Evolutionary conservation across 2,888 invertebrate genomes (phyloP).

Genomic region (Reticulitermes lucifugus): DNA sequence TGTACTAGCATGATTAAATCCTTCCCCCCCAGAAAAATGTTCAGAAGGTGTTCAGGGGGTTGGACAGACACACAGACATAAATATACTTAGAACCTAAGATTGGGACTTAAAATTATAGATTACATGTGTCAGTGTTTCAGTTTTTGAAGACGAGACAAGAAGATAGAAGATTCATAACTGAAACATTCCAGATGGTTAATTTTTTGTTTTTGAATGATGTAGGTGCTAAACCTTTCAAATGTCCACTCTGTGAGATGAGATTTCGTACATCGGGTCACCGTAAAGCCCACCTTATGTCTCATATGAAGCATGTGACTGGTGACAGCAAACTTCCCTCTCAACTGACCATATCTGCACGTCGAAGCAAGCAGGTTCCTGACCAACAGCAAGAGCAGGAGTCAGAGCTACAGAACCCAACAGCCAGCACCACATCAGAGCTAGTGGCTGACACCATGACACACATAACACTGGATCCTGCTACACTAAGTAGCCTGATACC

Average conservation of each 20-base stretch:
- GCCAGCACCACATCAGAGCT: neutral
- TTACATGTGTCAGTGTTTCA: too few species aligned
- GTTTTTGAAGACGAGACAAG: too few species aligned
- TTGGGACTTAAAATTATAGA: too few species aligned
- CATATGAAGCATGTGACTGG: constrained; percentile 37
- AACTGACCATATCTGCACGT: constrained; percentile 7
- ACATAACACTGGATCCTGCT: constrained; percentile 34
- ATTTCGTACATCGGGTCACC: constrained; percentile 76
- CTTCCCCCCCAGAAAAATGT: too few species aligned
- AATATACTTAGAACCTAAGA: too few species aligned
- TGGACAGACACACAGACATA: too few species aligned
- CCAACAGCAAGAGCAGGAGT: constrained; percentile 4
- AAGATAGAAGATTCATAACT: too few species aligned
- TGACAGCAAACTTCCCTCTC: neutral
- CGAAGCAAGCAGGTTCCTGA: neutral
- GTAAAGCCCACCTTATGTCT: constrained; percentile 68
- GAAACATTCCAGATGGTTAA: too few species aligned
- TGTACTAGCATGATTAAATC: too few species aligned
- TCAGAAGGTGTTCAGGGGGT: too few species aligned
- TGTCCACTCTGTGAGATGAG: constrained; percentile 71
- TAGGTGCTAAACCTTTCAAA: constrained; percentile 70
- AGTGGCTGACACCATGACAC: constrained; percentile 14
- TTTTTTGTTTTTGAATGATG: too few species aligned
- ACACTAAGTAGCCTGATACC: constrained; percentile 21
- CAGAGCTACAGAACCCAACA: neutral